Evolutionary conservation across 2,888 invertebrate genomes (phyloP).

Genomic region (Synergus laeviventris): DNA sequence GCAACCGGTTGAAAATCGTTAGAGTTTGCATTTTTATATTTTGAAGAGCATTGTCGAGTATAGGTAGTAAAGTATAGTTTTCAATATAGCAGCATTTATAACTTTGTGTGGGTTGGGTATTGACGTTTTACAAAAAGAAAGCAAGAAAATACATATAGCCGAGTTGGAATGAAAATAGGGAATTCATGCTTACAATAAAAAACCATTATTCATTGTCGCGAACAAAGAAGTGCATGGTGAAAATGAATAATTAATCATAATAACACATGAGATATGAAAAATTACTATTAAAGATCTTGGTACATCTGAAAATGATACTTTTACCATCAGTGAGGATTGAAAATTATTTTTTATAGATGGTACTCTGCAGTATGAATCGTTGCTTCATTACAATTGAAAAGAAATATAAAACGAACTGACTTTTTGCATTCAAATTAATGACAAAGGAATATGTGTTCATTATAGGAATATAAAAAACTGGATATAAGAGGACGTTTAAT

Average conservation of each 20-base stretch:
- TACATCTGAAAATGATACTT: background rate
- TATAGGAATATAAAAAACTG: background rate
- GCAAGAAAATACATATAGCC: background rate
- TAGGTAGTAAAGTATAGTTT: background rate
- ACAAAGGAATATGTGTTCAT: constrained; percentile 11
- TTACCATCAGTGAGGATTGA: background rate
- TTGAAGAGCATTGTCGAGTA: background rate
- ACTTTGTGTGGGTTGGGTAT: background rate
- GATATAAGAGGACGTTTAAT: background rate
- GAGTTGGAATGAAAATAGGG: background rate
- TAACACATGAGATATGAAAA: background rate
- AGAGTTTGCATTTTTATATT: background rate
- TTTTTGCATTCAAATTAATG: constrained; percentile 5
- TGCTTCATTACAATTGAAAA: background rate
- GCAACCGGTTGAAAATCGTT: background rate
- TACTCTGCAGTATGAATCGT: background rate
- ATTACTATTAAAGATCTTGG: background rate
- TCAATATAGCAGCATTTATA: background rate
- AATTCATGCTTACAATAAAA: background rate
- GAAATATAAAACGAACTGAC: background rate
- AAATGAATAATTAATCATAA: constrained; percentile 1
- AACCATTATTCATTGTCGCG: background rate
- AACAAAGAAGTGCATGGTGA: background rate
- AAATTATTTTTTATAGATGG: background rate
- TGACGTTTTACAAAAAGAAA: background rate